Evolutionary conservation across 2,113 vertebrate species (phyloP).

Genomic region (Oryzias javanicus): DNA sequence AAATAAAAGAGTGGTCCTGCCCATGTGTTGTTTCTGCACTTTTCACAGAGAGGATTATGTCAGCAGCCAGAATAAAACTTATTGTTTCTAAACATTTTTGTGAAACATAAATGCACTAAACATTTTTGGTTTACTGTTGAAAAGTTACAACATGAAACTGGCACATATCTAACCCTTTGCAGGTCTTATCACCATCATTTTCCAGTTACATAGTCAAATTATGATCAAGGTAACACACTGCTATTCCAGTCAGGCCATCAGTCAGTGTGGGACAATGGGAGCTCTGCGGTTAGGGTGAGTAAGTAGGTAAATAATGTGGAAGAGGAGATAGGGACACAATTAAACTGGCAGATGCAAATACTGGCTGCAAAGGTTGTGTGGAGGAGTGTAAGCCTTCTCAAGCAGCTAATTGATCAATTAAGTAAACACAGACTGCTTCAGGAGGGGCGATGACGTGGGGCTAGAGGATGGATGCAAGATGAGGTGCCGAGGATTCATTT

Average conservation of each 20-base stretch:
- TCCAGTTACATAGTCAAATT: slow-evolving; percentile 14
- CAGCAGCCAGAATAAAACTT: too few relatives aligned
- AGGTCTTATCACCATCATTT: slow-evolving; percentile 3
- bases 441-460: slow-evolving; percentile 18
- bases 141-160: not conserved
- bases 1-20: slow-evolving; percentile 24
- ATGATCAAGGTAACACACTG: slow-evolving; percentile 34
- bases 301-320: slow-evolving; percentile 68
- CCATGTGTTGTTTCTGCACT: slow-evolving; percentile 38
- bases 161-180: slow-evolving; percentile 3
- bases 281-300: slow-evolving; percentile 50
- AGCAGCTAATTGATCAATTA: slow-evolving; percentile 75
- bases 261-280: slow-evolving; percentile 49
- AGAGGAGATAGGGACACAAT: slow-evolving; percentile 64
- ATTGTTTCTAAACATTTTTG: too few relatives aligned
- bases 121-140: not conserved
- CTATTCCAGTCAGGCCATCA: slow-evolving; percentile 49
- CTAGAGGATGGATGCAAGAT: slow-evolving; percentile 43
- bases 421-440: slow-evolving; percentile 63
- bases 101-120: not conserved
- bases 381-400: slow-evolving; percentile 54
- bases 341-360: slow-evolving; percentile 70
- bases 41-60: slow-evolving; percentile 8
- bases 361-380: slow-evolving; percentile 56
- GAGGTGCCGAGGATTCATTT: slow-evolving; percentile 61